Conservation (phyloP, 2,113 vertebrate genomes). For the Stercorarius parasiticus region DNA sequence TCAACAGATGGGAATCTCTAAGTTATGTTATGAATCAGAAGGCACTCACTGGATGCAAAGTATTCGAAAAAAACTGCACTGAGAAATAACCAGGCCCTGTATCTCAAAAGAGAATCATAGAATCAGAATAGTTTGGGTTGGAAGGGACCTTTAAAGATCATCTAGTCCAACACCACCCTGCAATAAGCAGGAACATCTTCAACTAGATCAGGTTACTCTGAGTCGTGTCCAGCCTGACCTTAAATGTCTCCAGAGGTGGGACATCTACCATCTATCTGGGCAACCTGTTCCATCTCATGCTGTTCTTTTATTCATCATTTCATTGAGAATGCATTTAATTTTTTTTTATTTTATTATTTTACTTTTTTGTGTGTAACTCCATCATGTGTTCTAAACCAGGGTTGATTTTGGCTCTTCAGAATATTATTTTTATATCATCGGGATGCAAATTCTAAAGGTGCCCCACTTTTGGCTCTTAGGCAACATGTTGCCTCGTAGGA, state of each 20-base stretch:
- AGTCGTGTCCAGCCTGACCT: background rate
- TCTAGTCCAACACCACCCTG: background rate
- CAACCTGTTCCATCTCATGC: background rate
- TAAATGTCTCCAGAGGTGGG: background rate
- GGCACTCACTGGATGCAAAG: background rate
- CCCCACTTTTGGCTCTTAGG: background rate
- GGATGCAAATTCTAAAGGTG: background rate
- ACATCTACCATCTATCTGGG: background rate
- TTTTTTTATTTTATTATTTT: background rate
- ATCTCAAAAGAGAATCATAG: background rate
- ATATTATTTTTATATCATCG: background rate
- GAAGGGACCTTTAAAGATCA: background rate
- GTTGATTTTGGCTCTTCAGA: background rate
- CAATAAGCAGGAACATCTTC: background rate
- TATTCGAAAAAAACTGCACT: background rate
- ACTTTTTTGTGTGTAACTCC: background rate
- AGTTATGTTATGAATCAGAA: slow-evolving; percentile 9
- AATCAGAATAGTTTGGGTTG: background rate
- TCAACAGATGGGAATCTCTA: slow-evolving; percentile 38
- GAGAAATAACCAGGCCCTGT: background rate
- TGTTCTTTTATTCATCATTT: background rate
- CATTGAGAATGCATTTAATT: background rate
- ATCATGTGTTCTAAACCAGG: background rate
- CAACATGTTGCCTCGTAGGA: background rate
- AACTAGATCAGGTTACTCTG: background rate